phyloP scores from a whole-genome alignment of 2,113 vertebrate species.

The Charina bottae region DNA sequence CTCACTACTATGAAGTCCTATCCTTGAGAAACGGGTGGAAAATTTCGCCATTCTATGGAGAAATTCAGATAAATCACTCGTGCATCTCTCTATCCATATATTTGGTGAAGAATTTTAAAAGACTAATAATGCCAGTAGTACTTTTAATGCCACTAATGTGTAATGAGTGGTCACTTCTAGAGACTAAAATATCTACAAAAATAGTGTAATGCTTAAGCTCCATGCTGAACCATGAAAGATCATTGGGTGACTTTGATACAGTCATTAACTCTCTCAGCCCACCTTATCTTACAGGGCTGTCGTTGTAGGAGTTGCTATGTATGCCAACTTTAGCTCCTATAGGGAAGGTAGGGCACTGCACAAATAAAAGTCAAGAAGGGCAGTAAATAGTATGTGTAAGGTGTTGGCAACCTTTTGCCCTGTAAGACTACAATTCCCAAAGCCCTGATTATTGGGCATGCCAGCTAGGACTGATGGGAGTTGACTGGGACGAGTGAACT shows the following conservation, averaged over 20 bases:
- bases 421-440: not conserved
- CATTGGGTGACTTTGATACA: not conserved
- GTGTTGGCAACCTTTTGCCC: too few relatives aligned
- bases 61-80: not conserved
- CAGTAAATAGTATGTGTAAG: not conserved
- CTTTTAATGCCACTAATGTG: constrained; percentile 11
- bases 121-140: not conserved
- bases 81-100: not conserved
- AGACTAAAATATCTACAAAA: not conserved
- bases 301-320: not conserved
- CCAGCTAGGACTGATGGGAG: not conserved
- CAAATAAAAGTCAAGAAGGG: not conserved
- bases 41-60: not conserved
- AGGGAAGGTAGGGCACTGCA: not conserved
- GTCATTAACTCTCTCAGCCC: not conserved
- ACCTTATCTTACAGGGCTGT: not conserved
- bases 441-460: not conserved
- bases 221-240: not conserved
- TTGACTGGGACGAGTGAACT: not conserved
- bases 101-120: not conserved
- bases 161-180: not conserved
- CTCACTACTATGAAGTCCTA: not conserved
- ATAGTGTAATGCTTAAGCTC: not conserved
- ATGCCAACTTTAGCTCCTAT: not conserved
- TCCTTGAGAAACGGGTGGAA: not conserved